Evolutionary conservation across 2,888 invertebrate genomes (phyloP), one percentile per base, ranked within the genome.

Genomic region (Agrotis puta): DNA sequence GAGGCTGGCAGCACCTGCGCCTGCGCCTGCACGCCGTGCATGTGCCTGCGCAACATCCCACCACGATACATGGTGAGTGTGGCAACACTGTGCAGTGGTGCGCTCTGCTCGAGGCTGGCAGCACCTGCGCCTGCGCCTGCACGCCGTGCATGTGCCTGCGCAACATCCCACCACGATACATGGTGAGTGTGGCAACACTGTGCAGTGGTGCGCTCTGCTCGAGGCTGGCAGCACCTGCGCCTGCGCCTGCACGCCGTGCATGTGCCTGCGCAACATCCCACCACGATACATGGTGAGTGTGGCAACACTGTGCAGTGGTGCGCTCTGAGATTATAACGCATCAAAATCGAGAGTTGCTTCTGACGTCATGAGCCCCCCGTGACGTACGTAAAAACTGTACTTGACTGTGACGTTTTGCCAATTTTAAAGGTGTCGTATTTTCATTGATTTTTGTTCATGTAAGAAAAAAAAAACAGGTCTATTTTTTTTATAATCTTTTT

Each of bases 51-150:
- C 80, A 91, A 78, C 53, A 24, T 18, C 79, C 64, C 13, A 79
- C 86, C n/a, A 70, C 85, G 84, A 86, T 88, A 74, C 92, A 74
- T 85, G 63, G 63, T 63, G 11, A 43, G 39, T 27, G 27, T 27
- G 27, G 27, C 27, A 27, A 27, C 27, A 27, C 33, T 33, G 33
- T 9, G 33, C 33, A 33, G 33, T 99, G 66, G 97, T 99, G 66
- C 98, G 98, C 85, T 99, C 99, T 97, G 98, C 98, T 27, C 97
- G 98, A 18, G 97, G 97, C 78, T 99, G 99, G 99, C 98, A 98
- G 87, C 97, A 97, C 83, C 94, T 98, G 84, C 97, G 97, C 20
- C 96, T 99, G 69, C 96, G 99, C 47, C 98, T 99, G 59, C 98
- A 98, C 70, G 98, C 99, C 83, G 98, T 98, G 78, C 93, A 94